Evolutionary conservation across 2,888 invertebrate species (phyloP), one percentile per base, ranked within the genome.

Genomic region (Hemistola chrysoprasaria): DNA sequence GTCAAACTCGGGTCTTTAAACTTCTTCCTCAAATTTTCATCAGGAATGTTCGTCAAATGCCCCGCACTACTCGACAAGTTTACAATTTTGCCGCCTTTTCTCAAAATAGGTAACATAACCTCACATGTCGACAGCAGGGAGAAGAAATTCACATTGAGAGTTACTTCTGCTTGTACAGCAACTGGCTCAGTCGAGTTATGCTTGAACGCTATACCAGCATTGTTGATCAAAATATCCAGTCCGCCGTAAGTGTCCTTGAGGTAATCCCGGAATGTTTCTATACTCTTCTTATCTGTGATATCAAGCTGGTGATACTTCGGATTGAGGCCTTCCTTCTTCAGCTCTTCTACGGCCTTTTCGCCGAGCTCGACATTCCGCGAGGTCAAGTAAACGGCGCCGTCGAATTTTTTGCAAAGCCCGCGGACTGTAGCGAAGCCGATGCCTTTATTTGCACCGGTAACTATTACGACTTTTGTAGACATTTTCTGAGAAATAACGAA

Each of bases 161-260:
- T 95, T 53, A 92, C 88, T 57, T 93, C 91, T 0, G 95, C 96
- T 82, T 95, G 95, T 3, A 87, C 76, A 0, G 71, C 62, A 29
- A 92, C 92, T 0, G 95, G 90, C 28, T 92, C 94, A 0, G 91
- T 86, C 0, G 93, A 90, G 36, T 66, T 67, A 3, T 20, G 24
- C 87, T 92, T 92, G 59, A 91, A 94, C 0, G 93, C 93, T 42
- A 94, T 94, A 0, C 92, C 95, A 1, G 95, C 95, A 72, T 95
- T 95, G 63, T 95, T 95, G 0, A 95, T 90, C 24, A 95, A 81
- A 28, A 95, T 65, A 76, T 95, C 94, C 2, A 95, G 78, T 0
- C 94, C 93, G 0, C 91, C 92, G 59, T 95, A 89, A 21, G 89
- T 90, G n/a, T 80, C 72, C 56, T 91, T 84, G 1, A 95, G 65